Evolutionary conservation across 2,113 vertebrate species (phyloP).

Genomic region (Oriolus oriolus): DNA sequence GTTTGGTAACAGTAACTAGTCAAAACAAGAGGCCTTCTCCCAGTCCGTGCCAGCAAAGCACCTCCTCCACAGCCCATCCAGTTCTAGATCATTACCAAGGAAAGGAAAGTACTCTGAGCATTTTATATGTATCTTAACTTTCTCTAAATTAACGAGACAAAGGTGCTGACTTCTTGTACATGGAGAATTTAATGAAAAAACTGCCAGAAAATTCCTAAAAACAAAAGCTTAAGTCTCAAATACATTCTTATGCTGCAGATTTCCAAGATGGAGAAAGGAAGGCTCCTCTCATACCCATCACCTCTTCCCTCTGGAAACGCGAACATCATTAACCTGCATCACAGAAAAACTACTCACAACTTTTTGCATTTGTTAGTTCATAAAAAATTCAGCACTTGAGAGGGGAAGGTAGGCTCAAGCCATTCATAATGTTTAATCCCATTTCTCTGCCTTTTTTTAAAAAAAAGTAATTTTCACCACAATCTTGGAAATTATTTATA

Average conservation of each 20-base stretch:
- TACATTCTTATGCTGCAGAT: neutral
- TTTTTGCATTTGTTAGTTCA: neutral
- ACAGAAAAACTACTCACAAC: neutral
- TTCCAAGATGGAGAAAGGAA: neutral
- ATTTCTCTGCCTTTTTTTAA: neutral
- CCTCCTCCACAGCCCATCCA: neutral
- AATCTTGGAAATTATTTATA: neutral
- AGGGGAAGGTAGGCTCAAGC: neutral
- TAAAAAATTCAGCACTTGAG: neutral
- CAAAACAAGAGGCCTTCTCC: neutral
- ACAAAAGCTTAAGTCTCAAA: neutral
- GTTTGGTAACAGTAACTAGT: neutral
- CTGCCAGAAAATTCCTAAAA: neutral
- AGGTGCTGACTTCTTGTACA: accelerated
- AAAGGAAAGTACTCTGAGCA: accelerated
- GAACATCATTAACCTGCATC: neutral
- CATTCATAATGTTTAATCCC: neutral
- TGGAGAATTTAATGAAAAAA: neutral
- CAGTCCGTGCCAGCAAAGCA: neutral
- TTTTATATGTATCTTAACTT: neutral
- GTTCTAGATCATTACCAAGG: neutral
- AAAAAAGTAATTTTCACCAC: neutral
- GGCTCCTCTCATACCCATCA: neutral
- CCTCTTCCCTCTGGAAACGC: neutral
- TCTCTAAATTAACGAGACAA: neutral